phyloP scores from a whole-genome alignment of 2,113 vertebrate species.

The Thermophis baileyi region DNA sequence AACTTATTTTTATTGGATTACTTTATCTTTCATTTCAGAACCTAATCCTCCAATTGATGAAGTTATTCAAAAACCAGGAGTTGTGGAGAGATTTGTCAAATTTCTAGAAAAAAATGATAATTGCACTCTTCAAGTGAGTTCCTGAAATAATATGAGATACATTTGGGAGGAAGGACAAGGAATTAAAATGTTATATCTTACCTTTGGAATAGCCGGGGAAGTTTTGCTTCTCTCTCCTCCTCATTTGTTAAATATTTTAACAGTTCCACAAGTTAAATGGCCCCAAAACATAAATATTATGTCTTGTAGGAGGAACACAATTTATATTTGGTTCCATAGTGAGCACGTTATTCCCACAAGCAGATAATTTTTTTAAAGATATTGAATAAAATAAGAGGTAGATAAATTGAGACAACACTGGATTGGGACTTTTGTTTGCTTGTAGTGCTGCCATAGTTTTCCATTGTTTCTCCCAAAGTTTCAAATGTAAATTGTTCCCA shows the following conservation, averaged over 20 bases:
- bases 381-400: not conserved
- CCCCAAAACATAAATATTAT: not conserved
- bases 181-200: not conserved
- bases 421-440: not conserved
- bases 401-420: not conserved
- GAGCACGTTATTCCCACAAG: not conserved
- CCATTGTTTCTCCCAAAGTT: not conserved
- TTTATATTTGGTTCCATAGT: not conserved
- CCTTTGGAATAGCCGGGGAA: not conserved
- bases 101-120: slow-evolving; percentile 88
- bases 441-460: not conserved
- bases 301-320: not conserved
- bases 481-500: not conserved
- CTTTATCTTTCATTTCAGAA: slow-evolving; percentile 70
- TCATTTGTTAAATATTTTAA: not conserved
- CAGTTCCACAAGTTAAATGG: not conserved
- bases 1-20: not conserved
- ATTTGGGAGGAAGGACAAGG: not conserved
- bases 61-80: slow-evolving; percentile 87
- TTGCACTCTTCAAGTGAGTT: slow-evolving; percentile 85
- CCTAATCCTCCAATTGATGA: slow-evolving; percentile 94
- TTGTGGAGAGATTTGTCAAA: slow-evolving; percentile 88
- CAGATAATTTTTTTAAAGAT: not conserved
- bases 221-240: not conserved
- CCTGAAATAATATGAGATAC: not conserved